Percentiles rank a stretch among this genome's conserved stretches.
Conservation (phyloP, 2,113 vertebrate species). For the Zootoca vivipara region DNA sequence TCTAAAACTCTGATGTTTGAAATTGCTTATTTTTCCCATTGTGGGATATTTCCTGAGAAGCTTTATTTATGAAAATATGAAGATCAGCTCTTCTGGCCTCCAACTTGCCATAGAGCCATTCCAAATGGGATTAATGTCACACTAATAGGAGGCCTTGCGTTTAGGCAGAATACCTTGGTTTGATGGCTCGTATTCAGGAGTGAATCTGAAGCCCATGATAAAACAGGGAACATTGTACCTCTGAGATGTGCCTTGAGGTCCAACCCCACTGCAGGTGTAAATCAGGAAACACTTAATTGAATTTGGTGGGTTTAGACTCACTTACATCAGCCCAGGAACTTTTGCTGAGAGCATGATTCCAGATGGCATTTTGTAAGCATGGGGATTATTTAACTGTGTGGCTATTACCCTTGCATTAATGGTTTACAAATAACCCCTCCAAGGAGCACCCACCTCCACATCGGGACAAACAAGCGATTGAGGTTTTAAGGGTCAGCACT, state of each 20-base stretch:
- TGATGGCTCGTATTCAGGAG: fast-evolving
- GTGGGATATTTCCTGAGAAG: not conserved
- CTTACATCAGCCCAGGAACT: not conserved
- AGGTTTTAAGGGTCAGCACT: constrained; percentile 68
- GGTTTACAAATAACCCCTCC: constrained; percentile 61
- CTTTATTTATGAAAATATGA: not conserved
- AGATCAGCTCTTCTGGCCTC: not conserved
- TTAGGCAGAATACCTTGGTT: not conserved
- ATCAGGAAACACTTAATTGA: not conserved
- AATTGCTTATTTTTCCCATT: not conserved
- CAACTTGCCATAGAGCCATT: fast-evolving
- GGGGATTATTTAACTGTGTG: constrained; percentile 57
- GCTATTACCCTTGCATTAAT: constrained; percentile 51
- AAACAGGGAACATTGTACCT: not conserved
- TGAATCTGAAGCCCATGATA: fast-evolving
- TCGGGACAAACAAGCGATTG: constrained; percentile 49
- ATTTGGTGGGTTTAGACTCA: not conserved
- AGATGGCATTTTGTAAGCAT: constrained; percentile 64
- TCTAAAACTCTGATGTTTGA: not conserved
- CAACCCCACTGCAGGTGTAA: not conserved
- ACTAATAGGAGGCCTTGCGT: fast-evolving
- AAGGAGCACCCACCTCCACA: constrained; percentile 59
- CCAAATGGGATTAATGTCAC: not conserved
- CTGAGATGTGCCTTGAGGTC: not conserved
- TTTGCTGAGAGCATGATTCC: not conserved